Conservation (phyloP, 2,113 vertebrate species). For the Panthera uncia region DNA sequence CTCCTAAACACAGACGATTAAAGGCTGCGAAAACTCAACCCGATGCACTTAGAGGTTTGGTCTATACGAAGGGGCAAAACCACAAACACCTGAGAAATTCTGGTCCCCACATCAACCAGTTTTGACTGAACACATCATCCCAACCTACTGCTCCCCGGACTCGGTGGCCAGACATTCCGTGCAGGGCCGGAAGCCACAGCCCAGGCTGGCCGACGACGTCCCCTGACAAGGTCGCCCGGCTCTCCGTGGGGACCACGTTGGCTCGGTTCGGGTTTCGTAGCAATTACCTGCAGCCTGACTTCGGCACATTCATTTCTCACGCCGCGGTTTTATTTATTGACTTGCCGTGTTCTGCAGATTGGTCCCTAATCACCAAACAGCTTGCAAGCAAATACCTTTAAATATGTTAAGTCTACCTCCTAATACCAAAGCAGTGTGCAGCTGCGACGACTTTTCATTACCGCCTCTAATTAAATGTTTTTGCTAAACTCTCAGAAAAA, state of each 20-base stretch:
- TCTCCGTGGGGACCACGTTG: neutral
- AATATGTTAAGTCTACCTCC: conserved; percentile 81
- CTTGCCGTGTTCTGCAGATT: conserved; percentile 65
- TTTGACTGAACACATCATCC: conserved; percentile 22
- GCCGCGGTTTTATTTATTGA: conserved; percentile 13
- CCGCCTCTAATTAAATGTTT: conserved; percentile 84
- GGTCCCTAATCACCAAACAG: conserved; percentile 81
- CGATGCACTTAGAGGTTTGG: neutral
- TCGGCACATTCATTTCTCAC: conserved; percentile 56
- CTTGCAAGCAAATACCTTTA: conserved; percentile 82
- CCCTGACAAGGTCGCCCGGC: neutral
- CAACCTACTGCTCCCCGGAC: neutral
- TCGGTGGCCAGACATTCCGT: neutral
- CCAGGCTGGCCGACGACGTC: neutral
- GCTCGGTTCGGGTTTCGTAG: conserved; percentile 4
- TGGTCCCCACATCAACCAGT: neutral
- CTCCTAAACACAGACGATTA: neutral
- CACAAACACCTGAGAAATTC: conserved; percentile 13
- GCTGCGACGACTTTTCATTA: conserved; percentile 78
- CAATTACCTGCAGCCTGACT: conserved; percentile 44
- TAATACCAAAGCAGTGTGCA: conserved; percentile 68
- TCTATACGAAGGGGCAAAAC: neutral
- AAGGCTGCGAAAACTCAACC: neutral
- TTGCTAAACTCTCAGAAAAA: conserved; percentile 78
- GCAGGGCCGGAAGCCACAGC: neutral